Percentiles rank a stretch among this genome's conserved stretches.
These are phyloP conservation scores for Biston betularia DNA, from an alignment of 2,888 invertebrate genomes.

Conservation along the genomic window DNA sequence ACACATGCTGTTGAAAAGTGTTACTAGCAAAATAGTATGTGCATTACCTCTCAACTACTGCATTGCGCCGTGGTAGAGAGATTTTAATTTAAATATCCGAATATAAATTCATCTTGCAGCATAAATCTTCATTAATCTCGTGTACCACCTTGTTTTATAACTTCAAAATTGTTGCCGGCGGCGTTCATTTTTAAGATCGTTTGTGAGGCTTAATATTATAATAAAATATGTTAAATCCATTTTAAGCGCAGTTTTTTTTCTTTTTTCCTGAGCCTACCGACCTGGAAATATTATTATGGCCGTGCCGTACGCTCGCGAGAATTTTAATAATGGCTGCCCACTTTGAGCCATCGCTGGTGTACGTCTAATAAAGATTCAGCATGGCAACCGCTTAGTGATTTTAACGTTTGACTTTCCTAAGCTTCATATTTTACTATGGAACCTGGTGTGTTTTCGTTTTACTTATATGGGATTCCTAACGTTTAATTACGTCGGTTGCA, in stretches of 20 bases:
- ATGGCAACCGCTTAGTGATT: constrained; percentile 23
- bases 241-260: constrained; percentile 62
- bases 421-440: background rate
- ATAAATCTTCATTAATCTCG: constrained; percentile 29
- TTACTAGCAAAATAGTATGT: constrained; percentile 1
- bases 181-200: constrained; percentile 48
- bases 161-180: constrained; percentile 30
- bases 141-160: constrained; percentile 33
- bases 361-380: constrained; percentile 31
- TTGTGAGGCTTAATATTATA: constrained; percentile 54
- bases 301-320: constrained; percentile 62
- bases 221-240: constrained; percentile 69
- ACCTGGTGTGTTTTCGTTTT: too few species aligned
- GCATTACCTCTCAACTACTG: constrained; percentile 4
- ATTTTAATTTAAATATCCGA: constrained; percentile 10
- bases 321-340: constrained; percentile 64
- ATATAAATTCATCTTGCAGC: constrained; percentile 18
- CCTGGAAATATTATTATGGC: constrained; percentile 68
- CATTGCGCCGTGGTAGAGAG: constrained; percentile 7
- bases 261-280: constrained; percentile 57
- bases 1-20: background rate
- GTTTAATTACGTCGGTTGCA: too few species aligned
- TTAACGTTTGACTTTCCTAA: constrained; percentile 11
- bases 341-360: constrained; percentile 38
- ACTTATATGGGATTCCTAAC: too few species aligned